Evolutionary conservation across 2,888 invertebrate genomes (phyloP), one percentile per base, ranked within the genome.

Genomic region (Dusona sp.): DNA sequence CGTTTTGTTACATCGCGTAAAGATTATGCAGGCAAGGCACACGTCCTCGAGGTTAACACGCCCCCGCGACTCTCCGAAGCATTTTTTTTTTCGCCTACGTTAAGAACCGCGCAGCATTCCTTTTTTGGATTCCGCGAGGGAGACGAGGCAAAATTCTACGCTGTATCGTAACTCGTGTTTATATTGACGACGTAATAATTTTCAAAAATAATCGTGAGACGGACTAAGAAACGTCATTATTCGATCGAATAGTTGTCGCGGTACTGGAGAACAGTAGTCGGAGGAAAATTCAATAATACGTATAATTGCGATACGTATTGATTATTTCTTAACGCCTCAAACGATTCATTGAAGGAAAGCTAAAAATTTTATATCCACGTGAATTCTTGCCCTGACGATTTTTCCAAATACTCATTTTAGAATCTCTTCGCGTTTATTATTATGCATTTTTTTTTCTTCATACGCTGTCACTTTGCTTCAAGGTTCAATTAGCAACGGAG

Each of bases 31-130:
- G 54, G 57, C 75, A 74, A 79, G 67, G 67, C 72, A 57, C 48
- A 25, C 67, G 68, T 38, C 54, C 75, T 48, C 80, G 87, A 86
- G 80, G 83, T 48, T 74, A 42, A 74, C 68, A 84, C 83, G 84
- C 86, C 83, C 86, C 86, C 83, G 86, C 86, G 72, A 72, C 45
- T 64, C 72, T 54, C 79, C n/a, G 67, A 16, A 70, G 45, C 38
- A 68, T 54, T 79, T 38, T 45, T 70, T 79, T 81, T 79, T 79
- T 88, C 83, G 88, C 89, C 89, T 85, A 88, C 89, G 87, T 86
- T 64, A 6, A 51, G 45, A 67, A 70, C 13, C 36, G 73, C 74
- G 45, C 88, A 88, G 85, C 83, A 68, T 88, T 87, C 89, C 89
- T 83, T 88, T 87, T 89, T 85, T 75, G 89, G 89, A 79, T 83